Conservation (phyloP, 1,140 invertebrate species). For the Brachionus rotundiformis region DNA sequence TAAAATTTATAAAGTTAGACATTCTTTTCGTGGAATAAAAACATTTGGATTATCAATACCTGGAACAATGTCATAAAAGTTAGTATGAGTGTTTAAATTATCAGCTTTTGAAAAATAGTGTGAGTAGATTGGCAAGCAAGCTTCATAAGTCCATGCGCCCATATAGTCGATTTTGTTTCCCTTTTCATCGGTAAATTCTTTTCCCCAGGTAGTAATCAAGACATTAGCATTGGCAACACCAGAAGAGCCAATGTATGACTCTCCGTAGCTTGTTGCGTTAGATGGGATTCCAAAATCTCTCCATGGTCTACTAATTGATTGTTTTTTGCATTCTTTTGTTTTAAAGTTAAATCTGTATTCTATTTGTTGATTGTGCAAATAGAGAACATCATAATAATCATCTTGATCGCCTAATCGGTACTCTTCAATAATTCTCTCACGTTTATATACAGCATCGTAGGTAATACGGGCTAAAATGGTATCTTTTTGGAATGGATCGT, state of each 20-base stretch:
- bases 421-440: constrained; percentile 56
- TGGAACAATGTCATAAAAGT: constrained; percentile 57
- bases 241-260: constrained; percentile 56
- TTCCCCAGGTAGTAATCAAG: constrained; percentile 19
- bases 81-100: constrained; percentile 49
- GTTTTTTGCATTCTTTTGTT: constrained; percentile 56
- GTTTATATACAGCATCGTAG: constrained; percentile 55
- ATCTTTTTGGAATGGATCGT: constrained; percentile 49
- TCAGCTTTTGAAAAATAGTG: constrained; percentile 52
- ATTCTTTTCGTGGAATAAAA: constrained; percentile 59
- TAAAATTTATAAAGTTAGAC: constrained; percentile 48
- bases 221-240: constrained; percentile 53
- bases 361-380: constrained; percentile 57
- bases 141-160: constrained; percentile 54
- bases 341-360: constrained; percentile 57
- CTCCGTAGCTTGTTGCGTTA: constrained; percentile 55
- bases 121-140: constrained; percentile 55
- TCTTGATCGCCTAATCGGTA: constrained; percentile 52
- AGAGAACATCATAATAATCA: constrained; percentile 57
- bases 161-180: constrained; percentile 48
- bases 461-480: constrained; percentile 53
- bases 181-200: constrained; percentile 12
- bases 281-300: constrained; percentile 57
- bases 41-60: constrained; percentile 60
- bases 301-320: constrained; percentile 56